These are phyloP conservation scores for Cryptosula pallasiana DNA, from an alignment of 2,888 invertebrate species.

Conservation along the genomic window DNA sequence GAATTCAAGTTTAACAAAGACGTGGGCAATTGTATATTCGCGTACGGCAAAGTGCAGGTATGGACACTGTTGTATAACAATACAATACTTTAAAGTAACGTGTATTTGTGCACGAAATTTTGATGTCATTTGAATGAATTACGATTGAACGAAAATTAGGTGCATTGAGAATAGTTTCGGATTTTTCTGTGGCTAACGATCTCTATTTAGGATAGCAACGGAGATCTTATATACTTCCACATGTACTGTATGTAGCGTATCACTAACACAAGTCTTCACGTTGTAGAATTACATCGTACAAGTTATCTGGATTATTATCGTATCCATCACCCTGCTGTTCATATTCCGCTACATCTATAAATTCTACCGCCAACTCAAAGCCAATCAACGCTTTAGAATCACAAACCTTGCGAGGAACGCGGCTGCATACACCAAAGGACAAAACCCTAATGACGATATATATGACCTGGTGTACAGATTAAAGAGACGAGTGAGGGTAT, in stretches of 20 bases:
- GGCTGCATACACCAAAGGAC: slow-evolving; percentile 18
- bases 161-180: too few species aligned
- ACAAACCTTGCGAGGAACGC: slow-evolving; percentile 7
- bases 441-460: slow-evolving; percentile 14
- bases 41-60: slow-evolving; percentile 12
- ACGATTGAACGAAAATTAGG: too few species aligned
- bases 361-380: slow-evolving; percentile 49
- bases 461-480: slow-evolving; percentile 37
- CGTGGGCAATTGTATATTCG: slow-evolving; percentile 49
- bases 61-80: too few species aligned
- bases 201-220: too few species aligned
- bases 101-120: too few species aligned
- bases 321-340: slow-evolving; percentile 44
- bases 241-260: too few species aligned
- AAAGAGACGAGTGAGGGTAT: slow-evolving; percentile 46
- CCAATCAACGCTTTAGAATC: slow-evolving; percentile 38
- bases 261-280: too few species aligned
- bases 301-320: slow-evolving; percentile 52
- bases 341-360: slow-evolving; percentile 46
- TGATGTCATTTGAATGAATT: too few species aligned
- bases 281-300: slow-evolving; percentile 46
- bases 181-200: too few species aligned
- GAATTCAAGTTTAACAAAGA: slow-evolving; percentile 50
- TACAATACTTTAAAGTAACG: too few species aligned
- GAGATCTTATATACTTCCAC: too few species aligned